Evolutionary conservation across 37 sponge, comb jelly and placozoan genomes (phyloP).

Genomic region (Dysidea cf. avara): DNA sequence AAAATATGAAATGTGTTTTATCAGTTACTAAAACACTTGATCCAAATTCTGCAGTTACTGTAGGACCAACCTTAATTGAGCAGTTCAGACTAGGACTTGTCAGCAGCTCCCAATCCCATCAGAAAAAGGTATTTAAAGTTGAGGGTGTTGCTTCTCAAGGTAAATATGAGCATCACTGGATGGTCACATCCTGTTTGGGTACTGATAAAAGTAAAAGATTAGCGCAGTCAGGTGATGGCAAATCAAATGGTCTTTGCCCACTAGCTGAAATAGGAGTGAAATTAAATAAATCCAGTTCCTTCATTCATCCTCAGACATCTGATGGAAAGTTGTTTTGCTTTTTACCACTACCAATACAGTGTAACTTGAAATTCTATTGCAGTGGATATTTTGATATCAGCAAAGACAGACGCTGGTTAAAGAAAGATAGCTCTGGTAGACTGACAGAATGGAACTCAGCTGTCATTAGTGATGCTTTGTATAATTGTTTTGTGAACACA

Average conservation of each 20-base stretch:
- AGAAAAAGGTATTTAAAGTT: too few relatives aligned
- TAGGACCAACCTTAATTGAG: too few relatives aligned
- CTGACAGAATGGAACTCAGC: conserved; percentile 49
- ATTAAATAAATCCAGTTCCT: background rate
- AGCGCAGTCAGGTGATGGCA: background rate
- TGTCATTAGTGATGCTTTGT: conserved; percentile 35
- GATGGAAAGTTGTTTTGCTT: conserved; percentile 51
- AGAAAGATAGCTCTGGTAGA: conserved; percentile 5
- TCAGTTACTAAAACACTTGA: conserved; percentile 8
- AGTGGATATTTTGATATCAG: conserved; percentile 64
- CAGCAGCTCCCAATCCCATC: too few relatives aligned
- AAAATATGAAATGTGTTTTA: background rate
- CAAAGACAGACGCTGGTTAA: conserved; percentile 44
- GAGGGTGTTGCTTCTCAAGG: background rate
- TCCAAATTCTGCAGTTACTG: too few relatives aligned
- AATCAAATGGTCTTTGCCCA: conserved; percentile 26
- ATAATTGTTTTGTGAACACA: conserved; percentile 22
- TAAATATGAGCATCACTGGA: background rate
- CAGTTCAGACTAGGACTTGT: too few relatives aligned
- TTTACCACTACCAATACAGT: conserved; percentile 44
- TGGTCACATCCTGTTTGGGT: conserved; percentile 20
- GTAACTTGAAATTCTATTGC: conserved; percentile 39
- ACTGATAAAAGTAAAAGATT: background rate
- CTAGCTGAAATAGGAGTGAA: conserved; percentile 40
- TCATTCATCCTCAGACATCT: background rate